A percentile compares a stretch with the other conserved stretches of the same genome.
These are phyloP conservation scores for Eulimnadia texana DNA, from an alignment of 1,140 invertebrate species.

Conservation along the genomic window DNA sequence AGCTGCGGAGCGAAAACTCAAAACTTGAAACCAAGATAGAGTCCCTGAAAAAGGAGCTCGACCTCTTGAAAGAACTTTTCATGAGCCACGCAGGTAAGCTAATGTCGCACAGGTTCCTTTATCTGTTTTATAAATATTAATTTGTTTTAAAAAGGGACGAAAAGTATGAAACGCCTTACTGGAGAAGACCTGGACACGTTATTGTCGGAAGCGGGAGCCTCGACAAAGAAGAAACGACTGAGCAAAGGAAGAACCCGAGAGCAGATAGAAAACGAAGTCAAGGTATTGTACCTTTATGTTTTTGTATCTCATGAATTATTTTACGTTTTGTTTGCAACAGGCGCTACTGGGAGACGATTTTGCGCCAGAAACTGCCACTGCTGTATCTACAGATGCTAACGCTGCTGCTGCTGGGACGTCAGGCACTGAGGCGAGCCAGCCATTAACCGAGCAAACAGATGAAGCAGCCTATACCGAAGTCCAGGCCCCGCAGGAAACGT, in stretches of 20 bases:
- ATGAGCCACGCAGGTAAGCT: slow-evolving; percentile 51
- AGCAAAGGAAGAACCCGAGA: slow-evolving; percentile 3
- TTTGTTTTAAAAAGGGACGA: neutral
- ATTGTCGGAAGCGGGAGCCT: neutral
- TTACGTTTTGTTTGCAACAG: too few relatives aligned
- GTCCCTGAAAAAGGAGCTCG: slow-evolving; percentile 64
- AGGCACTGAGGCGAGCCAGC: neutral
- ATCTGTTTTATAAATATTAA: neutral
- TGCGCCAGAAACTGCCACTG: neutral
- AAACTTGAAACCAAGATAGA: slow-evolving; percentile 71
- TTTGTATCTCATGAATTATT: neutral
- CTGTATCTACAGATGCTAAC: neutral
- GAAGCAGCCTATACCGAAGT: neutral
- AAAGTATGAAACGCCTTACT: slow-evolving; percentile 2
- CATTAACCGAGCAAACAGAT: neutral
- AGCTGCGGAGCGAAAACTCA: slow-evolving; percentile 66
- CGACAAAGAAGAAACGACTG: neutral
- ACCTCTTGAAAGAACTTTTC: slow-evolving; percentile 75
- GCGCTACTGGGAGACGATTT: too few relatives aligned
- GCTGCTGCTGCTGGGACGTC: neutral
- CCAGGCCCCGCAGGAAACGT: neutral
- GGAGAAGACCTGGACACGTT: neutral
- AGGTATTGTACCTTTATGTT: neutral
- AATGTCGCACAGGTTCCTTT: neutral
- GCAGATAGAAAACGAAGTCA: neutral